Conservation (phyloP, 2,797 vertebrate genomes). For the Tarsius wallacei region DNA sequence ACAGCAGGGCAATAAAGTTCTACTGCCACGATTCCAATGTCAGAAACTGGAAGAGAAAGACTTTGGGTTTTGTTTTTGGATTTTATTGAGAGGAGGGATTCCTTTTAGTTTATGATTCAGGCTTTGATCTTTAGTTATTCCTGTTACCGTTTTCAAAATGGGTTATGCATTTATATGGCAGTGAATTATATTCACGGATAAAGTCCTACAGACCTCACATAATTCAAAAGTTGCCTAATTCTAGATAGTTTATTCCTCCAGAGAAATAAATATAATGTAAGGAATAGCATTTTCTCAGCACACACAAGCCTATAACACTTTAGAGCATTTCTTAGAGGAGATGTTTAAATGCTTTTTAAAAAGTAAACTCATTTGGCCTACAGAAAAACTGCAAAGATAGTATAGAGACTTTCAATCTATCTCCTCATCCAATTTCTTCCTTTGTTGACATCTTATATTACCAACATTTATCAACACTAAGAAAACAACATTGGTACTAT, state of each 20-base stretch:
- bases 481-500: neutral
- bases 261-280: conserved; percentile 3
- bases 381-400: neutral
- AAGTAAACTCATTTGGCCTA: neutral
- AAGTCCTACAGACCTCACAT: neutral
- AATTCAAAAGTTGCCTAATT: conserved; percentile 52
- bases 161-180: neutral
- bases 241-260: neutral
- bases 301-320: neutral
- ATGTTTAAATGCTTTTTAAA: neutral
- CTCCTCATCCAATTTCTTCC: neutral
- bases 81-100: conserved; percentile 31
- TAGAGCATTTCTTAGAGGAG: neutral
- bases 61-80: neutral
- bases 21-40: neutral
- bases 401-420: neutral
- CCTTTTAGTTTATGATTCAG: conserved; percentile 23
- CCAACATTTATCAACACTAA: neutral
- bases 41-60: neutral
- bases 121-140: conserved; percentile 33
- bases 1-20: neutral
- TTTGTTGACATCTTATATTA: neutral
- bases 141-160: conserved; percentile 58
- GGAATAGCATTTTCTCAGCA: conserved; percentile 9
- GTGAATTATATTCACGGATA: conserved; percentile 29